Conservation (phyloP, 2,113 vertebrate species). For the Saguinus imperator region DNA sequence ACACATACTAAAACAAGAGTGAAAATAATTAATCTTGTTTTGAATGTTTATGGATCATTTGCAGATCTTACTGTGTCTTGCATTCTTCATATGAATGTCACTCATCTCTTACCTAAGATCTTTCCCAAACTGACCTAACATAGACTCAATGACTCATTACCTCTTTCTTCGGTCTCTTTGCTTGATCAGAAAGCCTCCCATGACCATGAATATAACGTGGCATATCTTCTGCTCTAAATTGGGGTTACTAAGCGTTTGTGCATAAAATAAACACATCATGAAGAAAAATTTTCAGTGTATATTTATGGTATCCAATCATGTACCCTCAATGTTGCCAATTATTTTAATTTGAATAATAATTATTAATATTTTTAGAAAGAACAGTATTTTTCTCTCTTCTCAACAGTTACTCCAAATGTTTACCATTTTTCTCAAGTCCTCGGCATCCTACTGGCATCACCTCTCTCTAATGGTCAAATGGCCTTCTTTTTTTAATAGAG, state of each 20-base stretch:
- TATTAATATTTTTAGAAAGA: background rate
- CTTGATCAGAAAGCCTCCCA: background rate
- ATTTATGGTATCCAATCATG: background rate
- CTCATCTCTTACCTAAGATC: background rate
- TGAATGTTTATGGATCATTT: background rate
- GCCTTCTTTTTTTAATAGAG: background rate
- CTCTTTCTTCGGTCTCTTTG: background rate
- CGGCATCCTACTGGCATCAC: background rate
- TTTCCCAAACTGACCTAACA: background rate
- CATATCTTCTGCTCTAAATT: background rate
- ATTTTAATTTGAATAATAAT: background rate
- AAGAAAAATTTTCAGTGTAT: background rate
- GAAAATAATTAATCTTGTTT: background rate
- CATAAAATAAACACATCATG: background rate
- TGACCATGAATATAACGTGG: background rate
- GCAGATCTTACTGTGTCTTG: background rate
- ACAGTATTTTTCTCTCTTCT: background rate
- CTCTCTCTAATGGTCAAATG: background rate
- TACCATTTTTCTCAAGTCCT: background rate
- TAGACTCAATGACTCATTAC: background rate
- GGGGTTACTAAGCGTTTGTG: background rate
- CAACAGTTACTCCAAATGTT: background rate
- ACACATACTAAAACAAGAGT: constrained; percentile 5
- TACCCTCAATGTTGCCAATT: background rate
- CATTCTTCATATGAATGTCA: background rate